Conservation (phyloP, 2,113 vertebrate genomes). For the Protobothrops flavoviridis region DNA sequence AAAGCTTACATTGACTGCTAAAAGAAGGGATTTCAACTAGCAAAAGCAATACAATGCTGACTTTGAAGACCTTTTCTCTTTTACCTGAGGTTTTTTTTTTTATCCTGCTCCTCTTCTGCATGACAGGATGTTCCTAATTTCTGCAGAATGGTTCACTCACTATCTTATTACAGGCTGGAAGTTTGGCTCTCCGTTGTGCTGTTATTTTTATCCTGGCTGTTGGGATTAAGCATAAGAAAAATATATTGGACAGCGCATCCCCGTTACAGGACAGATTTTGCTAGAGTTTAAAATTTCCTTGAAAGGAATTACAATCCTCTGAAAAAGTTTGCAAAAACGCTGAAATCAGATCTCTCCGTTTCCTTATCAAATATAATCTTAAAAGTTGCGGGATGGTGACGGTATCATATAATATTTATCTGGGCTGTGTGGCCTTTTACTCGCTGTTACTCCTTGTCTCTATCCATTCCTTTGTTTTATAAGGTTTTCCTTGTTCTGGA, state of each 20-base stretch:
- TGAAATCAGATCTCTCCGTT: not conserved
- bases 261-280: not conserved
- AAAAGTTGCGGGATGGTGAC: not conserved
- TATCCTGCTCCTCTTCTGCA: not conserved
- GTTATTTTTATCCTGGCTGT: not conserved
- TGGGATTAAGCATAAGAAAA: not conserved
- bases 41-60: not conserved
- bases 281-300: not conserved
- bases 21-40: not conserved
- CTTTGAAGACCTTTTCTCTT: not conserved
- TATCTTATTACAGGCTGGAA: not conserved
- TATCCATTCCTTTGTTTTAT: not conserved
- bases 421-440: not conserved
- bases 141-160: not conserved
- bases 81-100: not conserved
- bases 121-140: not conserved
- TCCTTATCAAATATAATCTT: too few species aligned
- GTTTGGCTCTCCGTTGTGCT: not conserved
- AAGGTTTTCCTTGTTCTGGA: not conserved
- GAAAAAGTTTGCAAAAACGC: not conserved
- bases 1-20: not conserved
- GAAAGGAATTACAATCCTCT: not conserved
- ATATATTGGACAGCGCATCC: not conserved
- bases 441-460: not conserved
- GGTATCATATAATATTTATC: not conserved